Evolutionary conservation across 2,113 vertebrate genomes (phyloP).

Genomic region (Ammospiza caudacuta): DNA sequence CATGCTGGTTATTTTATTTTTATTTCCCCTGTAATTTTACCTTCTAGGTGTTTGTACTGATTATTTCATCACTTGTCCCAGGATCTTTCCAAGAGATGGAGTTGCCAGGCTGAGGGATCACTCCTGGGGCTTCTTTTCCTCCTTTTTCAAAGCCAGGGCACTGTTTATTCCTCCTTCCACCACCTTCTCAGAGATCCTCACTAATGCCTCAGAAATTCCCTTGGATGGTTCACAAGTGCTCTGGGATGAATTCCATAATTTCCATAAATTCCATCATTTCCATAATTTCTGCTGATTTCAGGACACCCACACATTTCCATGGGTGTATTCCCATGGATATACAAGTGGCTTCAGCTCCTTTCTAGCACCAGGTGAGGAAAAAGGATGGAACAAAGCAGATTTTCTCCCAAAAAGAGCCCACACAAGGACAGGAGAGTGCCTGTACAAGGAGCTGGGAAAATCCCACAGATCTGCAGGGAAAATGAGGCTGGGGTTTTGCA

Average conservation of each 20-base stretch:
- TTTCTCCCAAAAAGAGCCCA: background rate
- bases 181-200: background rate
- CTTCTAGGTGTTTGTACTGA: conserved; percentile 24
- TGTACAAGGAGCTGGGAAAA: background rate
- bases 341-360: background rate
- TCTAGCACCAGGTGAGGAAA: background rate
- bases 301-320: background rate
- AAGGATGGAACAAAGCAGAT: background rate
- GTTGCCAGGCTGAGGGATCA: background rate
- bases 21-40: background rate
- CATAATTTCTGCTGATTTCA: background rate
- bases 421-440: background rate
- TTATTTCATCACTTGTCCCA: conserved; percentile 31
- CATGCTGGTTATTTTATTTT: background rate
- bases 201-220: background rate
- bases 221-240: background rate
- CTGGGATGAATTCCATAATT: background rate
- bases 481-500: background rate
- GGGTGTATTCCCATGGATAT: no score
- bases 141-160: background rate
- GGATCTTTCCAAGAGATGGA: conserved; percentile 9
- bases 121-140: background rate
- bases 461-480: background rate
- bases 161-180: background rate
- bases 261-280: background rate